Conservation (phyloP, 2,113 vertebrate genomes). For the Ondatra zibethicus region DNA sequence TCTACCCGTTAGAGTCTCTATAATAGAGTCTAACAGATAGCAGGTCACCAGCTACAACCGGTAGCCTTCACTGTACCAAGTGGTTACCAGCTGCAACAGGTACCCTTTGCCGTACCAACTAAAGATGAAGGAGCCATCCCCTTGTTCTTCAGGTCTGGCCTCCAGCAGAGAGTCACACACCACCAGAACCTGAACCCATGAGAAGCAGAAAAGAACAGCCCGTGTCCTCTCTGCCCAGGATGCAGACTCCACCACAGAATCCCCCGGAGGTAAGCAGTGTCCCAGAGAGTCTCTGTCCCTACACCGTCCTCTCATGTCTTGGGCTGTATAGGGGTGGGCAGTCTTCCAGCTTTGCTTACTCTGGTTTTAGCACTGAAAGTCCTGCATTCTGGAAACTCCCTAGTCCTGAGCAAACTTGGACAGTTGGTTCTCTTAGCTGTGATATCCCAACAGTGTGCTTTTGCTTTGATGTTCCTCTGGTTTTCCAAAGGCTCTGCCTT, state of each 20-base stretch:
- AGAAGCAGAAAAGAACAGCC: not conserved
- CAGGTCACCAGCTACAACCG: not conserved
- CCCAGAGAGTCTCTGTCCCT: not conserved
- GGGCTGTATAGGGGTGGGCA: not conserved
- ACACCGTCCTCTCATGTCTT: not conserved
- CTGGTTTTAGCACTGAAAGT: not conserved
- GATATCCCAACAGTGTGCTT: not conserved
- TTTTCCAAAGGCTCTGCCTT: not conserved
- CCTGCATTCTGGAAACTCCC: not conserved
- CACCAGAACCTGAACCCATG: conserved; percentile 35
- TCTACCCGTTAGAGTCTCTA: not conserved
- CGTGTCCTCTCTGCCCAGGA: not conserved
- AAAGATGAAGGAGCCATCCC: not conserved
- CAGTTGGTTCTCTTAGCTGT: not conserved
- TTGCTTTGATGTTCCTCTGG: not conserved
- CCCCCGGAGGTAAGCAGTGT: conserved; percentile 63
- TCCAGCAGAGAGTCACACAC: conserved; percentile 33
- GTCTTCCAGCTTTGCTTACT: not conserved
- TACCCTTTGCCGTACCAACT: not conserved
- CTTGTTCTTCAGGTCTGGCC: conserved; percentile 70
- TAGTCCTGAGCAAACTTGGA: not conserved
- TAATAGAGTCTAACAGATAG: not conserved
- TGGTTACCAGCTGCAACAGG: not conserved
- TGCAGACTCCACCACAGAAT: not conserved
- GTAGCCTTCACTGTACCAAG: not conserved